Evolutionary conservation across 1,140 invertebrate species (phyloP).

Genomic region (Megalonaias nervosa): DNA sequence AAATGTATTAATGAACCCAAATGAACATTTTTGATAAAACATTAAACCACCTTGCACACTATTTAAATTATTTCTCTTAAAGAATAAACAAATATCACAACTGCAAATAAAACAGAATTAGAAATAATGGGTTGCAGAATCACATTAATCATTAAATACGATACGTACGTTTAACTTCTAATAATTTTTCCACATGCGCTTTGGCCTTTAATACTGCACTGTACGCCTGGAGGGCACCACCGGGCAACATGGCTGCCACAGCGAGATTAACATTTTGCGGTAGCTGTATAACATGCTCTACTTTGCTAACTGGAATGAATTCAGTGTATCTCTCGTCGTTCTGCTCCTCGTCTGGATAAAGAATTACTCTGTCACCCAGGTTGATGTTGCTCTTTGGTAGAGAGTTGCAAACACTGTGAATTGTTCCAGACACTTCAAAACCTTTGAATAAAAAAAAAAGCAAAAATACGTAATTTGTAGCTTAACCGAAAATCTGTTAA

Average conservation of each 20-base stretch:
- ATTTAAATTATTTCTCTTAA: too few species aligned
- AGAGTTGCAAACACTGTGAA: constrained; percentile 56
- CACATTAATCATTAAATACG: background rate
- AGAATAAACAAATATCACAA: too few species aligned
- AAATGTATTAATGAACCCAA: too few species aligned
- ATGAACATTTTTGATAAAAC: too few species aligned
- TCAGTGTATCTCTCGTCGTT: constrained; percentile 53
- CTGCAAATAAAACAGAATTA: too few species aligned
- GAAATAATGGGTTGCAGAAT: too few species aligned
- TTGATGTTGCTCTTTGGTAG: constrained; percentile 61
- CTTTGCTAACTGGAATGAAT: constrained; percentile 58
- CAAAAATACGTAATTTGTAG: background rate
- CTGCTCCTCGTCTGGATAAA: constrained; percentile 54
- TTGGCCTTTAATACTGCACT: constrained; percentile 59
- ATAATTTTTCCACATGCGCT: constrained; percentile 61
- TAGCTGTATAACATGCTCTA: constrained; percentile 54
- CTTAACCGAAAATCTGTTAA: background rate
- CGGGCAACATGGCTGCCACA: constrained; percentile 64
- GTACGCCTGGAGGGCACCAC: constrained; percentile 62
- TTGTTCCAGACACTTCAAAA: constrained; percentile 56
- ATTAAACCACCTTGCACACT: too few species aligned
- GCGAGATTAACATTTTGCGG: constrained; percentile 57
- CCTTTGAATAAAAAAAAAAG: constrained; percentile 34
- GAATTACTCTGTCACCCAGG: constrained; percentile 55
- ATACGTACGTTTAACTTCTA: constrained; percentile 64